Percentiles rank a stretch among this genome's conserved stretches.
Conservation (phyloP, 2,797 vertebrate species). For the Melopsittacus undulatus region DNA sequence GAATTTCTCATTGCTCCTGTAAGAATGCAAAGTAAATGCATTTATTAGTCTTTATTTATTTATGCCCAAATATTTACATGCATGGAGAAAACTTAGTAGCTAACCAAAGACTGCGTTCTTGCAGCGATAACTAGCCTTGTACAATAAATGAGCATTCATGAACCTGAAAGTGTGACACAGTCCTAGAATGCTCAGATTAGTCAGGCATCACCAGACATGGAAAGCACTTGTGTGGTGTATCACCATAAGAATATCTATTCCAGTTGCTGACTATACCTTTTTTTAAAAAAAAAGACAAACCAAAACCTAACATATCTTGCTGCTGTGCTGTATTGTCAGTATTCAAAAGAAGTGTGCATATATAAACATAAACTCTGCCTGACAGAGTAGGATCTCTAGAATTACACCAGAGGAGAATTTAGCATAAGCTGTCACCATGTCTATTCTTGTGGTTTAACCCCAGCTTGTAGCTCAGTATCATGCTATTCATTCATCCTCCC, state of each 20-base stretch:
- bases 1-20: background rate
- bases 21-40: background rate
- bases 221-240: background rate
- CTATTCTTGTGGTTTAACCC: background rate
- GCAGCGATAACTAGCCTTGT: background rate
- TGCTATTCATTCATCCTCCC: background rate
- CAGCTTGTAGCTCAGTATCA: background rate
- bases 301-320: background rate
- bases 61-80: background rate
- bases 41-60: rapidly evolving
- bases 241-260: background rate
- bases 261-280: background rate
- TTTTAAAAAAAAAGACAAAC: background rate
- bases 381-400: background rate
- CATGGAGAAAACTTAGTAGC: background rate
- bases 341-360: background rate
- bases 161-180: background rate
- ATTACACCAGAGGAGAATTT: background rate
- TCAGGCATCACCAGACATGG: background rate
- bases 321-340: background rate
- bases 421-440: background rate
- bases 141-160: background rate
- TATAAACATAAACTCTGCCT: background rate
- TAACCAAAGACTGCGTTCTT: background rate
- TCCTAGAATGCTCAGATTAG: background rate